These are phyloP conservation scores for Oreotrochilus melanogaster DNA, from an alignment of 2,113 vertebrate genomes.

Conservation along the genomic window DNA sequence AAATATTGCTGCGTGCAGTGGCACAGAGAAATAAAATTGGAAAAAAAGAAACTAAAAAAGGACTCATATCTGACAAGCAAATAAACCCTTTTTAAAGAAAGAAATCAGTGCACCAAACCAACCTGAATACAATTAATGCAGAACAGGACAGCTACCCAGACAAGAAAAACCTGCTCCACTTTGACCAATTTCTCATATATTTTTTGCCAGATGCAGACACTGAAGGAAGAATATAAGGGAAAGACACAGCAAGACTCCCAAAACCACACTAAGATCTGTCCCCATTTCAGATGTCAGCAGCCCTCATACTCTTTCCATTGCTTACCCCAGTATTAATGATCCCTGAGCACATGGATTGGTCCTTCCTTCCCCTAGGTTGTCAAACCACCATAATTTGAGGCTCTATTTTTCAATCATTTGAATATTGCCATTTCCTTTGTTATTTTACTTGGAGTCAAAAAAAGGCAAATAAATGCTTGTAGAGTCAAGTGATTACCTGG, in stretches of 20 bases:
- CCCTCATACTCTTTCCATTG: neutral
- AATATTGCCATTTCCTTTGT: neutral
- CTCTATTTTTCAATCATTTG: neutral
- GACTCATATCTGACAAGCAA: neutral
- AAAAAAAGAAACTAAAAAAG: neutral
- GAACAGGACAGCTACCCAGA: neutral
- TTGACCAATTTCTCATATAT: fast-evolving
- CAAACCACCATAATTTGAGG: fast-evolving
- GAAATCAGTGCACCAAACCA: neutral
- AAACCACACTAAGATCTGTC: fast-evolving
- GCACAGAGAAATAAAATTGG: neutral
- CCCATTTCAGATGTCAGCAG: neutral
- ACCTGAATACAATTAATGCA: fast-evolving
- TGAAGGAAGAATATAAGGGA: fast-evolving
- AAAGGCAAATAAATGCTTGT: neutral
- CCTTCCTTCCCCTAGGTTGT: neutral
- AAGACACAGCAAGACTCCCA: neutral
- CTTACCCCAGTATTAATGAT: neutral
- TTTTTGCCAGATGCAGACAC: neutral
- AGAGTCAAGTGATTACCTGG: neutral
- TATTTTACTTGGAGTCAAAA: neutral
- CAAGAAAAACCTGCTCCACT: neutral
- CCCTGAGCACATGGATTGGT: neutral
- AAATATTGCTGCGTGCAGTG: neutral
- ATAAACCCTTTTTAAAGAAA: neutral